Evolutionary conservation across 2,113 vertebrate genomes (phyloP).

Genomic region (Elaphurus davidianus): DNA sequence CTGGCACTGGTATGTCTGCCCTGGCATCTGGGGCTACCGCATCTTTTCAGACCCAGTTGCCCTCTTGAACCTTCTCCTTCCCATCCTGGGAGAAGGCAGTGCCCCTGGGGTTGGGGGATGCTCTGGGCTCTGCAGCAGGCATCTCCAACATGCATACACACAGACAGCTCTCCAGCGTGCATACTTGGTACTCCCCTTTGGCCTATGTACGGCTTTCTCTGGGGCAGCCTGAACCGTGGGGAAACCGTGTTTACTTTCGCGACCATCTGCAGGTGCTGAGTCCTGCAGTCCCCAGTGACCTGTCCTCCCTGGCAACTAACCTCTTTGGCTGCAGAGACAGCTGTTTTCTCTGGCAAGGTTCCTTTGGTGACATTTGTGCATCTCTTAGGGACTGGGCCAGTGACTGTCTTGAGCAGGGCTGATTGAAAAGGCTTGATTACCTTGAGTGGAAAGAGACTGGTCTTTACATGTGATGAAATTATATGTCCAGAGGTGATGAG

Average conservation of each 20-base stretch:
- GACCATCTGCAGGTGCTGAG: conserved; percentile 26
- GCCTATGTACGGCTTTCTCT: not conserved
- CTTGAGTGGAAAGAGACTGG: not conserved
- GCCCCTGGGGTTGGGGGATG: not conserved
- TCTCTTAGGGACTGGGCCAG: conserved; percentile 56
- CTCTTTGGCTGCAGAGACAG: conserved; percentile 55
- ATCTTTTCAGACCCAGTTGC: not conserved
- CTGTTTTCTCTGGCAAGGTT: conserved; percentile 61
- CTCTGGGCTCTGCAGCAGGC: not conserved
- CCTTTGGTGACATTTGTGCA: conserved; percentile 45
- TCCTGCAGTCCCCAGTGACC: conserved; percentile 37
- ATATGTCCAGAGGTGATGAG: not conserved
- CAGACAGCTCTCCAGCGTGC: fast-evolving
- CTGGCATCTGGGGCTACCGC: not conserved
- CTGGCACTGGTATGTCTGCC: conserved; percentile 88
- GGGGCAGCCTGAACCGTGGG: not conserved
- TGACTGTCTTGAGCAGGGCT: conserved; percentile 39
- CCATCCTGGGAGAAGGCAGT: not conserved
- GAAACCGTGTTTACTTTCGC: not conserved
- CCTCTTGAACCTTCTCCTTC: not conserved
- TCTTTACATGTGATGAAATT: not conserved
- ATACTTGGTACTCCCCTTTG: not conserved
- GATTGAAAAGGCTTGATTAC: conserved; percentile 10
- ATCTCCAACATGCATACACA: not conserved
- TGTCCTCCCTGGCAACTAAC: conserved; percentile 56